Percentiles rank a stretch among this genome's conserved stretches.
phyloP scores from a whole-genome alignment of 2,888 invertebrate species.

The Pammene fasciana region DNA sequence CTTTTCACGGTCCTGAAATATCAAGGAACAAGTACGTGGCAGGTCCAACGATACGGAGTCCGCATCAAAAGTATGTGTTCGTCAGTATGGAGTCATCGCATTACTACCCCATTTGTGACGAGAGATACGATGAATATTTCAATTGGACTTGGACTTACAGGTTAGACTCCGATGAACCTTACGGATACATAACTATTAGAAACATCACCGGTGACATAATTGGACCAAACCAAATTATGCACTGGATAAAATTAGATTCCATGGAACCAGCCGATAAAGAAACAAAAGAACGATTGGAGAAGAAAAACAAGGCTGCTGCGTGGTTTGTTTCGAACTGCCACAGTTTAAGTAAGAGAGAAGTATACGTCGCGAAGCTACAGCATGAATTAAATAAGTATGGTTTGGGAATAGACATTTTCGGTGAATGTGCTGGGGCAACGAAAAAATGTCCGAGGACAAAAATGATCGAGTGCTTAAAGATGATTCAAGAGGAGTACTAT shows the following conservation, averaged over 20 bases:
- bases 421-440: constrained; percentile 53
- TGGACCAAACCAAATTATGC: constrained; percentile 52
- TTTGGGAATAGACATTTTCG: constrained; percentile 58
- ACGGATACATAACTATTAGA: constrained; percentile 57
- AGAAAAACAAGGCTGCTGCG: constrained; percentile 59
- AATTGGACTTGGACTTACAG: constrained; percentile 67
- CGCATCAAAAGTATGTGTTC: constrained; percentile 55
- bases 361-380: constrained; percentile 50
- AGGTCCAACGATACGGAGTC: constrained; percentile 48
- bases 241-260: constrained; percentile 53
- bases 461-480: constrained; percentile 43
- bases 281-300: constrained; percentile 50
- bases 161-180: constrained; percentile 57
- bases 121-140: constrained; percentile 54
- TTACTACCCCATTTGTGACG: constrained; percentile 54
- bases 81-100: constrained; percentile 56
- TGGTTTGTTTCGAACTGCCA: constrained; percentile 66
- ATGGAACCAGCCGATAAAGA: constrained; percentile 54
- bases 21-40: constrained; percentile 11
- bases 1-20: constrained; percentile 56
- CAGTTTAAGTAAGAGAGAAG: constrained; percentile 50
- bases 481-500: constrained; percentile 53
- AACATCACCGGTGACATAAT: no score
- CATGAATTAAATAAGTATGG: constrained; percentile 49
- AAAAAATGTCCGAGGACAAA: constrained; percentile 49